These are phyloP conservation scores for Aphelocoma coerulescens DNA, from an alignment of 2,113 vertebrate genomes.

Conservation along the genomic window DNA sequence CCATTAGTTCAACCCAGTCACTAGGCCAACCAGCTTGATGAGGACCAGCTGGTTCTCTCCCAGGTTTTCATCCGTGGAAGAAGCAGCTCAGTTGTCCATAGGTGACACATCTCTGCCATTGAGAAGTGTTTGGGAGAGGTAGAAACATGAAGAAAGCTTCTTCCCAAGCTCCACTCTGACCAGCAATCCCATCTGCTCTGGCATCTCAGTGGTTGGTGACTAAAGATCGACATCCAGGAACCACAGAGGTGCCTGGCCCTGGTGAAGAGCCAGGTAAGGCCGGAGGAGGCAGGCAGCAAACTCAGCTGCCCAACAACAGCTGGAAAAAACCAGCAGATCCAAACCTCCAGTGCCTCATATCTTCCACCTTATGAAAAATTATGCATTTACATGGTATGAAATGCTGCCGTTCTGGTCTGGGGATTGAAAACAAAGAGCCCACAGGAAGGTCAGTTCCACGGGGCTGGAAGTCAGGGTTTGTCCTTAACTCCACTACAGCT, in stretches of 20 bases:
- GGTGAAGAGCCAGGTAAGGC: not conserved
- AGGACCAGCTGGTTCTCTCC: not conserved
- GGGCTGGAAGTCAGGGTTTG: not conserved
- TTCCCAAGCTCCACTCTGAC: not conserved
- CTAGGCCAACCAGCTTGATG: not conserved
- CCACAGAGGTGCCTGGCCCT: not conserved
- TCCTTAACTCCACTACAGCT: not conserved
- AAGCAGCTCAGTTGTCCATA: not conserved
- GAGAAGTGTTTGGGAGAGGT: not conserved
- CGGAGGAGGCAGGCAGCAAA: not conserved
- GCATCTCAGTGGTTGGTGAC: not conserved
- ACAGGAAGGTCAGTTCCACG: not conserved
- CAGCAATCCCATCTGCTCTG: not conserved
- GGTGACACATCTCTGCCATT: not conserved
- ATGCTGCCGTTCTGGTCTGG: not conserved
- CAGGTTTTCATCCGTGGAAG: not conserved
- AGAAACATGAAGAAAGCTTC: not conserved
- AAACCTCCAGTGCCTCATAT: not conserved
- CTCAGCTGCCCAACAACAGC: fast-evolving
- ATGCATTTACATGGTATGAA: not conserved
- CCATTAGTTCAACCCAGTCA: not conserved
- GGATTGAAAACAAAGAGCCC: not conserved
- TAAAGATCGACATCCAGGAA: not conserved
- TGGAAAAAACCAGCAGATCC: not conserved
- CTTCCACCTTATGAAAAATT: not conserved